Percentiles rank a stretch among this genome's conserved stretches.
Evolutionary conservation across 2,797 vertebrate species (phyloP).

Genomic region (Leptoclinus maculatus): DNA sequence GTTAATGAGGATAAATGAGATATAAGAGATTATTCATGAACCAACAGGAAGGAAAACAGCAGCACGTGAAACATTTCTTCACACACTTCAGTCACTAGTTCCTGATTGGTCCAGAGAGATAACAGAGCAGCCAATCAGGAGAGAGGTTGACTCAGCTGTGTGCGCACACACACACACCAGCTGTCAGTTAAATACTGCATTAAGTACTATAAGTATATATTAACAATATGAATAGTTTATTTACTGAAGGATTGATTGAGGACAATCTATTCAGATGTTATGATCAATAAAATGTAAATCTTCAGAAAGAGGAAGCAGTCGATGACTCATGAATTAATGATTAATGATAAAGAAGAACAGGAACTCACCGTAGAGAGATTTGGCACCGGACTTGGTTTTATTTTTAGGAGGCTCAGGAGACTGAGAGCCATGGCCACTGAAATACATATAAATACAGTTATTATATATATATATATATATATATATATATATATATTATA

Average conservation of each 20-base stretch:
- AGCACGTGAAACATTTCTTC: neutral
- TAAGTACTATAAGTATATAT: too few species aligned
- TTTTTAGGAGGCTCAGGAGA: conserved; percentile 63
- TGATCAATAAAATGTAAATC: neutral
- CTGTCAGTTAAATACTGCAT: too few species aligned
- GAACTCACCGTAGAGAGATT: conserved; percentile 79
- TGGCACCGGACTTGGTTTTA: conserved; percentile 73
- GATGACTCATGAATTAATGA: neutral
- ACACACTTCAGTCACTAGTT: neutral
- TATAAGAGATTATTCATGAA: neutral
- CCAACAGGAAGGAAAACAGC: neutral
- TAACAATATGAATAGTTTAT: too few species aligned
- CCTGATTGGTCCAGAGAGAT: neutral
- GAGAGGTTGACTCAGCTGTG: neutral
- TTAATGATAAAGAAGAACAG: neutral
- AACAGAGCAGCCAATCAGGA: neutral
- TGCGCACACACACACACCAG: too few species aligned
- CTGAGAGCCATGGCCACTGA: conserved; percentile 72
- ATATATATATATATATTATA: too few species aligned
- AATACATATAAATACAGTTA: neutral
- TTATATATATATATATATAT: too few species aligned
- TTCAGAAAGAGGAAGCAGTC: neutral
- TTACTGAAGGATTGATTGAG: too few species aligned
- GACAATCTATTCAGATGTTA: neutral
- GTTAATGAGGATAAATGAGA: neutral